Conservation (phyloP, 2,113 vertebrate genomes). For the Pungitius pungitius region DNA sequence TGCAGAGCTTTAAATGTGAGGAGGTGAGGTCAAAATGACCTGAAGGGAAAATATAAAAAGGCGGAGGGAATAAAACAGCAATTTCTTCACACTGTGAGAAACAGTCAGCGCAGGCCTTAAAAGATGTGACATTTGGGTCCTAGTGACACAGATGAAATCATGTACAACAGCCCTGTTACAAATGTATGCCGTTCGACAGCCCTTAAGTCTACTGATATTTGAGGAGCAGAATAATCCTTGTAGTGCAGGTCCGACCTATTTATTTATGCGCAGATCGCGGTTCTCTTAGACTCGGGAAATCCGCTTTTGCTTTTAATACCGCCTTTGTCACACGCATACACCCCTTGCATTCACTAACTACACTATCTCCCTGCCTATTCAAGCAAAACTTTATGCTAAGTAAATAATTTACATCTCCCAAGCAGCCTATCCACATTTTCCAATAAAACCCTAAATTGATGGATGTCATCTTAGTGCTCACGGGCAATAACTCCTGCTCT, state of each 20-base stretch:
- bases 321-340: constrained; percentile 69
- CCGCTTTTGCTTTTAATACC: constrained; percentile 70
- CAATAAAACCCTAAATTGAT: constrained; percentile 82
- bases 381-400: constrained; percentile 80
- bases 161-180: constrained; percentile 68
- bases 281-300: constrained; percentile 76
- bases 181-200: constrained; percentile 70
- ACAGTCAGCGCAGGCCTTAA: constrained; percentile 59
- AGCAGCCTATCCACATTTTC: constrained; percentile 80
- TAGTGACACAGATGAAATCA: constrained; percentile 67
- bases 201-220: constrained; percentile 77
- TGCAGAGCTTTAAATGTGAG: constrained; percentile 56
- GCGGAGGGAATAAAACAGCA: constrained; percentile 37
- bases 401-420: constrained; percentile 81
- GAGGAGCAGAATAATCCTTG: constrained; percentile 80
- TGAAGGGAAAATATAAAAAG: constrained; percentile 39
- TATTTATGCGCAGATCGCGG: constrained; percentile 77
- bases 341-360: constrained; percentile 68
- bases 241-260: constrained; percentile 76
- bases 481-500: constrained; percentile 76
- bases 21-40: constrained; percentile 59
- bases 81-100: constrained; percentile 64
- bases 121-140: constrained; percentile 67
- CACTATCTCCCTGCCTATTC: constrained; percentile 72
- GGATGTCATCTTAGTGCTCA: constrained; percentile 79